Conservation (phyloP, 2,888 invertebrate genomes). For the Elysia crispata region DNA sequence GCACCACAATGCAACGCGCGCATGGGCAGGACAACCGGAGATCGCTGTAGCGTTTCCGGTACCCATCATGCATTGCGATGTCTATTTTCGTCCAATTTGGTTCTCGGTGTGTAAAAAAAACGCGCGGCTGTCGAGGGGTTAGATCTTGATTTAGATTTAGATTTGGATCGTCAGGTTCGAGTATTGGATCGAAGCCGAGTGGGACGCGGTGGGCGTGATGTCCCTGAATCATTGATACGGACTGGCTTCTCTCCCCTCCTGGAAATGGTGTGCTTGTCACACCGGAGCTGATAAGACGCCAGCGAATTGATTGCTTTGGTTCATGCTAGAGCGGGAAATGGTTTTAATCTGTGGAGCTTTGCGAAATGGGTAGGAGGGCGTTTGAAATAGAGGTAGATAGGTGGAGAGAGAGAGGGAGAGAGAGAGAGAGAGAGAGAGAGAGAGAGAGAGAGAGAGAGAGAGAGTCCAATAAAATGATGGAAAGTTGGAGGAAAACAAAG, state of each 20-base stretch:
- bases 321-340: too few species aligned
- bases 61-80: neutral
- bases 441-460: constrained; percentile 6
- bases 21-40: neutral
- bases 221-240: too few species aligned
- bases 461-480: neutral
- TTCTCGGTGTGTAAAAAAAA: neutral
- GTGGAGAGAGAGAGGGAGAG: neutral
- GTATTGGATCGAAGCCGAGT: neutral
- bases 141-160: too few species aligned
- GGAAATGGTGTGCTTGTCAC: too few species aligned
- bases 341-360: too few species aligned
- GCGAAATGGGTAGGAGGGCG: neutral
- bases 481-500: neutral
- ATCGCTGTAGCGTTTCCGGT: neutral
- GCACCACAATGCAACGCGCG: neutral
- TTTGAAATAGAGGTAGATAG: neutral
- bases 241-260: too few species aligned
- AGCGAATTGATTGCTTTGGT: too few species aligned
- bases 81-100: too few species aligned
- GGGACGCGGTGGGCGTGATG: too few species aligned
- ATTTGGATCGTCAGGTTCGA: neutral
- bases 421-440: neutral
- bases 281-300: too few species aligned
- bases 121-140: too few species aligned